phyloP scores from a whole-genome alignment of 2,113 vertebrate species.

The Corythaeola cristata region DNA sequence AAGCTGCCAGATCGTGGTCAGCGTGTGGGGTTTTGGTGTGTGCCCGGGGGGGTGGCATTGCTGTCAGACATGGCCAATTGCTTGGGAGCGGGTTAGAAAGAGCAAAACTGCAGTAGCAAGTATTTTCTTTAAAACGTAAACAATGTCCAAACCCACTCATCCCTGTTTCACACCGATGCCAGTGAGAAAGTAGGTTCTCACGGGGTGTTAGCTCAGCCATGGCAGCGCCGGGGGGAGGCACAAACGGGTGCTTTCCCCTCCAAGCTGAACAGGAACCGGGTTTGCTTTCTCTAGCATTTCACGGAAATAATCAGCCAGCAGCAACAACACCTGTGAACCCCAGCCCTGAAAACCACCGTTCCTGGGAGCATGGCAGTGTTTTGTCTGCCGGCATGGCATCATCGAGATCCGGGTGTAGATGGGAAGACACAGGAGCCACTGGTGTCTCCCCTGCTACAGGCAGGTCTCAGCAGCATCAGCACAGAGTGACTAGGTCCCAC shows the following conservation, averaged over 20 bases:
- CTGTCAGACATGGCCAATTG: background rate
- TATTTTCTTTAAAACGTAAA: background rate
- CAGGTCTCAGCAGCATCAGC: background rate
- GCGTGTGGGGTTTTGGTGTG: background rate
- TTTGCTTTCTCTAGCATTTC: background rate
- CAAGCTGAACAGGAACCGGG: background rate
- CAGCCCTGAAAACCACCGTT: background rate
- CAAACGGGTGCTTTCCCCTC: rapidly evolving
- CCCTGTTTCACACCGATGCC: background rate
- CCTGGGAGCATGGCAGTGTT: background rate
- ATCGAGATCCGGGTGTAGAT: background rate
- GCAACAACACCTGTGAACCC: rapidly evolving
- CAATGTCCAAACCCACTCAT: background rate
- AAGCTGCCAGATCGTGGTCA: conserved; percentile 2
- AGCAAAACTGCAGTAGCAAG: background rate
- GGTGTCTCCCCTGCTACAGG: background rate
- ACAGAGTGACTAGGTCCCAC: background rate
- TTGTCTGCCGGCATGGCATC: background rate
- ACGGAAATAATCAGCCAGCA: background rate
- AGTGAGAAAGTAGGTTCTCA: background rate
- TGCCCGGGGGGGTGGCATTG: background rate
- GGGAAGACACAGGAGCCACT: background rate
- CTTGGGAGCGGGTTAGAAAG: background rate
- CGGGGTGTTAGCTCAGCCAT: background rate
- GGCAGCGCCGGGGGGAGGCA: background rate